A percentile compares a stretch with the other conserved stretches of the same genome.
These are phyloP conservation scores for Siphlonurus alternatus DNA, from an alignment of 2,888 invertebrate species.

Conservation along the genomic window DNA sequence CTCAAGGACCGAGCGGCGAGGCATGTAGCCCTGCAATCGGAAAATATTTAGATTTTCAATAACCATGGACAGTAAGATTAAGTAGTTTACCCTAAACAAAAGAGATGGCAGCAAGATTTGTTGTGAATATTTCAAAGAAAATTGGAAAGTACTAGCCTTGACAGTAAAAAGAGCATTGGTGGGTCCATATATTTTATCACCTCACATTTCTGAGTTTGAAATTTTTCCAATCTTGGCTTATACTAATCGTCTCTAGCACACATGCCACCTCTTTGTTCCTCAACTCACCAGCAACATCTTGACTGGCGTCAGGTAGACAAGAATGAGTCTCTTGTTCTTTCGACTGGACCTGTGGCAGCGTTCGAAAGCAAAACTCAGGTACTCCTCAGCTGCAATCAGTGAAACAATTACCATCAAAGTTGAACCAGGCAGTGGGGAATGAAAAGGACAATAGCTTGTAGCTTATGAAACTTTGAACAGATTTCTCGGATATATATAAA, in stretches of 20 bases:
- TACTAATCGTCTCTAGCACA: no score
- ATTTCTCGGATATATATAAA: neutral
- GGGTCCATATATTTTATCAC: no score
- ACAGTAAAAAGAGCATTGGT: no score
- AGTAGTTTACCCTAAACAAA: no score
- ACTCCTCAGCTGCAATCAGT: conserved; percentile 74
- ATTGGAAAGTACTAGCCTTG: no score
- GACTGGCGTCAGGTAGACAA: conserved; percentile 90
- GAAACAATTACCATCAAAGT: neutral
- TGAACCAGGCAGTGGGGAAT: neutral
- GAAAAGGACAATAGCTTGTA: neutral
- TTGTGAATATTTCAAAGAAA: no score
- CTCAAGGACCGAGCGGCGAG: conserved; percentile 58
- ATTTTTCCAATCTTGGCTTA: no score
- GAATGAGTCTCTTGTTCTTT: conserved; percentile 79
- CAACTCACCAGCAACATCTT: conserved; percentile 74
- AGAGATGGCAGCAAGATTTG: no score
- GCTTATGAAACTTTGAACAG: neutral
- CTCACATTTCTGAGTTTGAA: no score
- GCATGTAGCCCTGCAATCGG: conserved; percentile 62
- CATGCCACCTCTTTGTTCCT: no score
- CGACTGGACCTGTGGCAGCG: conserved; percentile 65
- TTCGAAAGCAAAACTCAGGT: conserved; percentile 81
- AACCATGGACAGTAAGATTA: no score
- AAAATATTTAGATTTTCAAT: no score